A percentile compares a stretch with the other conserved stretches of the same genome.
These are phyloP conservation scores for Rhaphigaster nebulosa DNA, from an alignment of 2,888 invertebrate genomes.

Conservation along the genomic window DNA sequence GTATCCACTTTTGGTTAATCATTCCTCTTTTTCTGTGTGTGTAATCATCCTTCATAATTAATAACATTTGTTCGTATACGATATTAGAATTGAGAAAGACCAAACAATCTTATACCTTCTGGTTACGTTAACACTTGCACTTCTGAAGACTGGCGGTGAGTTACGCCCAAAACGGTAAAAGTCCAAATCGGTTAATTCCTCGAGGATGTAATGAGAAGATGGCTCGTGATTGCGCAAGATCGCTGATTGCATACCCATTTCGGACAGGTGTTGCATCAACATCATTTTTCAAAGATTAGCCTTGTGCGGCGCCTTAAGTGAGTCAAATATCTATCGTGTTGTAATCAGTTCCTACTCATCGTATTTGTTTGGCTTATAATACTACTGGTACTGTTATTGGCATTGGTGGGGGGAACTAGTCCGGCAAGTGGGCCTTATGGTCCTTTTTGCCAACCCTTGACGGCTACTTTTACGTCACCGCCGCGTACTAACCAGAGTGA, in stretches of 20 bases:
- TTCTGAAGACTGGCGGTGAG: neutral
- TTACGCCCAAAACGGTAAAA: neutral
- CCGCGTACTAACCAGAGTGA: too few relatives aligned
- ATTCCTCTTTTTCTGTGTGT: too few relatives aligned
- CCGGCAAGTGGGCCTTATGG: too few relatives aligned
- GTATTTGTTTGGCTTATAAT: neutral
- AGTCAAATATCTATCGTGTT: neutral
- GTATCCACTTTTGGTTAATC: too few relatives aligned
- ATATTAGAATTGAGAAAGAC: neutral
- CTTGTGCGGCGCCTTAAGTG: neutral
- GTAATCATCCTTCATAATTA: too few relatives aligned
- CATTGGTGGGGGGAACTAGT: too few relatives aligned
- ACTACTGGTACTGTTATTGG: too few relatives aligned
- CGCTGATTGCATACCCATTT: neutral
- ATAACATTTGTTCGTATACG: too few relatives aligned
- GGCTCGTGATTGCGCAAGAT: neutral
- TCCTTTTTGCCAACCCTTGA: too few relatives aligned
- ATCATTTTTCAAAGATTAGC: neutral
- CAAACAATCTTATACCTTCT: neutral
- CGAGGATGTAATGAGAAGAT: neutral
- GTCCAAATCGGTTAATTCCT: neutral
- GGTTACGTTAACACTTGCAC: neutral
- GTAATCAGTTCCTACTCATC: neutral
- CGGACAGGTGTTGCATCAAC: neutral
- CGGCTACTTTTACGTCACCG: too few relatives aligned